Evolutionary conservation across 2,888 invertebrate species (phyloP).

Genomic region (Ornithoptera alexandrae): DNA sequence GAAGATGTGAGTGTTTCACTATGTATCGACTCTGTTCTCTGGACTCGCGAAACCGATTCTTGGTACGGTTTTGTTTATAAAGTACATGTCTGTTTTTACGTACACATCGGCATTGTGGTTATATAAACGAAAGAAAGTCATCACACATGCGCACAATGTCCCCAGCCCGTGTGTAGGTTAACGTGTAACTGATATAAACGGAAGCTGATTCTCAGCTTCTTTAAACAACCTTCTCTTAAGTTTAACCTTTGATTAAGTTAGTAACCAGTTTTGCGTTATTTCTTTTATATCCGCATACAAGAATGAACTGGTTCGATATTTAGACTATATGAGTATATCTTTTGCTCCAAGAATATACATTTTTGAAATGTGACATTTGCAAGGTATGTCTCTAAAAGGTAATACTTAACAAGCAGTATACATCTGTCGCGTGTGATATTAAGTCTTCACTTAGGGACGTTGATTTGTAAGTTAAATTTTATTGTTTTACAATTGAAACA

Average conservation of each 20-base stretch:
- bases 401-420: neutral
- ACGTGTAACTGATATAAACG: slow-evolving; percentile 56
- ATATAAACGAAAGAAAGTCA: slow-evolving; percentile 57
- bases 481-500: slow-evolving; percentile 37
- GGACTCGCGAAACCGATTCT: slow-evolving; percentile 35
- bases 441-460: neutral
- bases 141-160: slow-evolving; percentile 38
- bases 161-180: slow-evolving; percentile 47
- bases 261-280: slow-evolving; percentile 39
- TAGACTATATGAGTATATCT: slow-evolving; percentile 1
- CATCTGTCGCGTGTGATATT: neutral
- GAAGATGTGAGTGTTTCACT: slow-evolving; percentile 14
- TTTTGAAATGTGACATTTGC: neutral
- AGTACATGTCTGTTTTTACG: slow-evolving; percentile 47
- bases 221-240: slow-evolving; percentile 44
- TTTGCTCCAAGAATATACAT: neutral
- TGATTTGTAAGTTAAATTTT: neutral
- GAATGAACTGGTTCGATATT: slow-evolving; percentile 15
- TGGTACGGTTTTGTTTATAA: slow-evolving; percentile 50
- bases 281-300: slow-evolving; percentile 10
- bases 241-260: slow-evolving; percentile 39
- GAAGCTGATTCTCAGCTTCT: slow-evolving; percentile 55
- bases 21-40: slow-evolving; percentile 29
- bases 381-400: neutral
- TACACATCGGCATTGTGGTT: slow-evolving; percentile 42